Evolutionary conservation across 2,113 vertebrate species (phyloP).

Genomic region (Python bivittatus): DNA sequence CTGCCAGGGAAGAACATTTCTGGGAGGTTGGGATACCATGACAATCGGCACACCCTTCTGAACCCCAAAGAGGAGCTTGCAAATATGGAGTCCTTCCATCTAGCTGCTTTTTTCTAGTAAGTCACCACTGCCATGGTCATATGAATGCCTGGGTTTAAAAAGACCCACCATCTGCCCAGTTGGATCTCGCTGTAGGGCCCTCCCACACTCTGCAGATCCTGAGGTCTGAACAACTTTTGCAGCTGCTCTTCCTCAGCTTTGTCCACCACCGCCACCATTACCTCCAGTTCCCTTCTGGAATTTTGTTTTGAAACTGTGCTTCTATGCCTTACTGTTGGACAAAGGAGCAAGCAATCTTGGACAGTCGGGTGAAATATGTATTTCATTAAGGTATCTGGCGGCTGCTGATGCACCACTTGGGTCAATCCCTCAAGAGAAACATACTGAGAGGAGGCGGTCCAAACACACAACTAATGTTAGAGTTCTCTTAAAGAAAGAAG

Average conservation of each 20-base stretch:
- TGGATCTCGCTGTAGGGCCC: not conserved
- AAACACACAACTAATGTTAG: not conserved
- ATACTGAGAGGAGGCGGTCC: not conserved
- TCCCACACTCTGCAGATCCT: not conserved
- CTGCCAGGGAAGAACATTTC: not conserved
- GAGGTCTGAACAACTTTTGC: not conserved
- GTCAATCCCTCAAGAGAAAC: not conserved
- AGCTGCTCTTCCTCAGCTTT: not conserved
- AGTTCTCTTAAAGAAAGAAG: not conserved
- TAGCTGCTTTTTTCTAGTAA: not conserved
- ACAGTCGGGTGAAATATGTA: not conserved
- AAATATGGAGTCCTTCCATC: not conserved
- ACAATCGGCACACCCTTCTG: not conserved
- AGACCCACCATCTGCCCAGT: not conserved
- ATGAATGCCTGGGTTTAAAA: not conserved
- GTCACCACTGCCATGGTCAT: not conserved
- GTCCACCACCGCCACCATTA: not conserved
- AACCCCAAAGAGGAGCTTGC: not conserved
- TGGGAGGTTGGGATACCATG: not conserved
- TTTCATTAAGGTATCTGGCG: slow-evolving; percentile 10
- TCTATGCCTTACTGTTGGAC: not conserved
- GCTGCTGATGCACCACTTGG: not conserved
- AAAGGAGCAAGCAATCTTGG: not conserved
- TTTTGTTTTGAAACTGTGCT: not conserved
- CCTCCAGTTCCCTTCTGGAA: not conserved